A percentile compares a stretch with the other conserved stretches of the same genome.
These are phyloP conservation scores for Gandaritis pyraliata DNA, from an alignment of 2,888 invertebrate species.

Conservation along the genomic window DNA sequence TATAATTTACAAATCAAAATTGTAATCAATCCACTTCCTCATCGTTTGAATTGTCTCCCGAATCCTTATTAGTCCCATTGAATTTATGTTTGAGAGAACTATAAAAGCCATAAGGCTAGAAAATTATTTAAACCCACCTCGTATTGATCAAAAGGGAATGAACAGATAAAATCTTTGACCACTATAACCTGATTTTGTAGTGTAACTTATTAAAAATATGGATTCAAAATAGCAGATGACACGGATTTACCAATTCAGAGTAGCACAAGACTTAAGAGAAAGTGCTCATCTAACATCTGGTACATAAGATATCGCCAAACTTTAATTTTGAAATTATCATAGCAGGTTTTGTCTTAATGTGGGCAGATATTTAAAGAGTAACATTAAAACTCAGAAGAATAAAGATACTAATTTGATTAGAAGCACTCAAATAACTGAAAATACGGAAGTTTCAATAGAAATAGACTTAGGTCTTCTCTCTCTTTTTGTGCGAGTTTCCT, in stretches of 20 bases:
- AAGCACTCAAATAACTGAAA: no score
- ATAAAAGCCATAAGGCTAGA: no score
- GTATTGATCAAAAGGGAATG: no score
- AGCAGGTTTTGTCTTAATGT: conserved; percentile 57
- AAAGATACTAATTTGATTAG: no score
- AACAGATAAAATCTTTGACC: no score
- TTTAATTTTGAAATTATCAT: conserved; percentile 56
- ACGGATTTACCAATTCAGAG: conserved; percentile 37
- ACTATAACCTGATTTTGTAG: no score
- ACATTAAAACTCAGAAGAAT: background rate
- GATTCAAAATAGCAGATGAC: conserved; percentile 18
- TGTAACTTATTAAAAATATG: background rate
- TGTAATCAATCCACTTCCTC: conserved; percentile 1
- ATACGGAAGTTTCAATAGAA: no score
- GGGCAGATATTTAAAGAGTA: conserved; percentile 38
- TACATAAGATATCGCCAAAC: conserved; percentile 36
- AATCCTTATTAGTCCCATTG: no score
- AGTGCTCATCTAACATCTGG: conserved; percentile 53
- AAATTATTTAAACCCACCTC: no score
- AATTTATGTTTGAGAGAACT: no score
- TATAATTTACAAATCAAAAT: conserved; percentile 1
- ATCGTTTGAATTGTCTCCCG: background rate
- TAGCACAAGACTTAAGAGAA: conserved; percentile 55
- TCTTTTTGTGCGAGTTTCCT: no score
- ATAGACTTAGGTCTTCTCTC: no score